Conservation (phyloP, 2,113 vertebrate species). For the Platichthys stellatus region DNA sequence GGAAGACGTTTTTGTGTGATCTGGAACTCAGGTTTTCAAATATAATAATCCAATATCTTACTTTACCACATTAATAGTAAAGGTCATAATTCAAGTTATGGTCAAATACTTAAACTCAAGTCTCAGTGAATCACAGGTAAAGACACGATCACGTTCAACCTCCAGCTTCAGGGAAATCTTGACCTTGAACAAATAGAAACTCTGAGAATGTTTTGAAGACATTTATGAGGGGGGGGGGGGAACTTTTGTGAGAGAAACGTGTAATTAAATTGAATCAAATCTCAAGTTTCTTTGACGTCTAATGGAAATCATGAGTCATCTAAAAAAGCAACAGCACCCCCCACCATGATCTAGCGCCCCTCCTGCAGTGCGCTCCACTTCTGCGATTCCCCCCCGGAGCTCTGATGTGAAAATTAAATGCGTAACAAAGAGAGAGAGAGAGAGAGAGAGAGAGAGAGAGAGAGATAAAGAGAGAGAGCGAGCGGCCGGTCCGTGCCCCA, state of each 20-base stretch:
- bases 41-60: no score
- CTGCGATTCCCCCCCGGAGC: not conserved
- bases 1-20: not conserved
- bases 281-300: slow-evolving; percentile 29
- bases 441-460: not conserved
- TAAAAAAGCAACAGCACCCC: slow-evolving; percentile 27
- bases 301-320: slow-evolving; percentile 41
- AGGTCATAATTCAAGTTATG: not conserved
- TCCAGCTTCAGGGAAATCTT: not conserved
- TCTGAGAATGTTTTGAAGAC: not conserved
- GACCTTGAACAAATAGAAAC: not conserved
- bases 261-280: slow-evolving; percentile 36
- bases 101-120: no score
- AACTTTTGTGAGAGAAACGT: not conserved
- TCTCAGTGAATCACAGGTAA: no score
- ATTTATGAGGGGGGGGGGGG: not conserved
- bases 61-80: no score
- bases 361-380: slow-evolving; percentile 11
- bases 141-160: no score
- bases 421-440: not conserved
- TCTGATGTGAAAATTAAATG: slow-evolving; percentile 59
- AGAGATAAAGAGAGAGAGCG: not conserved
- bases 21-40: no score
- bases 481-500: slow-evolving; percentile 30
- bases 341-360: slow-evolving; percentile 22